Conservation (phyloP, 2,797 vertebrate genomes). For the Loris lydekkerianus region DNA sequence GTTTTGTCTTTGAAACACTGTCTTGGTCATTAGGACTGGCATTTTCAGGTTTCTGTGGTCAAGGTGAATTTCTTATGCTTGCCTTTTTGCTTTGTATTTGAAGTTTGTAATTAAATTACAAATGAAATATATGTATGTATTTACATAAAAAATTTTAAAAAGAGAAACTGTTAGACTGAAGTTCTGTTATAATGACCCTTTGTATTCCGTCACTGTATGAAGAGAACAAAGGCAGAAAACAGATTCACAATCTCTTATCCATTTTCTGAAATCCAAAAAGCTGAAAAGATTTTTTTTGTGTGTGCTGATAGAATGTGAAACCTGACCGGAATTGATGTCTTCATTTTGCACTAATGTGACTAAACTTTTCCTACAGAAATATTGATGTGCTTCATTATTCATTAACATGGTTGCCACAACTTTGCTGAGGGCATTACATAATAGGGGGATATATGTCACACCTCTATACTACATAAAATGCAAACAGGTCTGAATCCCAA, state of each 20-base stretch:
- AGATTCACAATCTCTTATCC: conserved; percentile 40
- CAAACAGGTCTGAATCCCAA: not conserved
- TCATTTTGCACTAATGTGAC: conserved; percentile 49
- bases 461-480: not conserved
- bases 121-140: conserved; percentile 58
- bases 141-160: conserved; percentile 75
- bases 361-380: conserved; percentile 38
- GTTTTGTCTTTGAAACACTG: conserved; percentile 59
- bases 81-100: conserved; percentile 75
- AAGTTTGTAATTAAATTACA: conserved; percentile 63
- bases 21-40: conserved; percentile 43
- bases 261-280: conserved; percentile 19
- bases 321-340: conserved; percentile 39
- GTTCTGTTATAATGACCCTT: conserved; percentile 66
- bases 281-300: not conserved
- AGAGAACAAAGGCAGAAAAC: conserved; percentile 29
- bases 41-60: conserved; percentile 59
- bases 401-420: not conserved
- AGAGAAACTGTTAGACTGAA: conserved; percentile 62
- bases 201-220: conserved; percentile 3
- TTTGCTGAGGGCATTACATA: not conserved
- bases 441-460: not conserved
- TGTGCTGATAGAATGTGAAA: conserved; percentile 51
- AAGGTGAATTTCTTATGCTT: conserved; percentile 60
- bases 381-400: not conserved